A percentile compares a stretch with the other conserved stretches of the same genome.
Evolutionary conservation across 2,113 vertebrate genomes (phyloP).

Genomic region (Dolichotis patagonum): DNA sequence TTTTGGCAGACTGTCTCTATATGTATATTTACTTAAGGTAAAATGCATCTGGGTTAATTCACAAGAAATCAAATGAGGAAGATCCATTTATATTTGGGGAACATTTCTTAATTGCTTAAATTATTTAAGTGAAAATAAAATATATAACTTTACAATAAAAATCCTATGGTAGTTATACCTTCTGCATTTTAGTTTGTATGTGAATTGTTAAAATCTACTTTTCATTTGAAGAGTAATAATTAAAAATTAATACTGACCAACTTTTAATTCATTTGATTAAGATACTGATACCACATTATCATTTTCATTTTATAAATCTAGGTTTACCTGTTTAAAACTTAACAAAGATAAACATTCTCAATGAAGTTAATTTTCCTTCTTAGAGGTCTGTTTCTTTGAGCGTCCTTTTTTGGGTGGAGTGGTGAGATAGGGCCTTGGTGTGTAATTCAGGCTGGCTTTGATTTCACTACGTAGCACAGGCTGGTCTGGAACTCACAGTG

Average conservation of each 20-base stretch:
- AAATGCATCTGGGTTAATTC: not conserved
- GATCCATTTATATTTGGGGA: constrained; percentile 24
- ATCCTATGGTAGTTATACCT: not conserved
- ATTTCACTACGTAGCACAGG: not conserved
- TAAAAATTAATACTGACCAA: constrained; percentile 14
- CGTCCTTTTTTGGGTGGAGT: not conserved
- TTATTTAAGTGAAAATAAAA: not conserved
- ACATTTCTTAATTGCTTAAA: not conserved
- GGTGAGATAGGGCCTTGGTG: not conserved
- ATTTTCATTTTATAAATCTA: not conserved
- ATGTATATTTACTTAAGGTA: constrained; percentile 21
- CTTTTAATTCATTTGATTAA: not conserved
- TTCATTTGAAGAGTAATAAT: constrained; percentile 33
- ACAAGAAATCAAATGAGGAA: not conserved
- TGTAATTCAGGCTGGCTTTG: not conserved
- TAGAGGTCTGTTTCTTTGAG: not conserved
- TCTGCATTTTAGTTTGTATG: not conserved
- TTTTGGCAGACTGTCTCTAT: not conserved
- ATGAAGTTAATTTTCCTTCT: not conserved
- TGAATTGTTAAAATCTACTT: constrained; percentile 36
- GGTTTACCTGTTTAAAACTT: not conserved
- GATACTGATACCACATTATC: not conserved
- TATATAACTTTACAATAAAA: not conserved
- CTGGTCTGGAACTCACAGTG: not conserved
- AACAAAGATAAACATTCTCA: not conserved